Evolutionary conservation across 2,888 invertebrate genomes (phyloP).

Genomic region (Orthosia gothica): DNA sequence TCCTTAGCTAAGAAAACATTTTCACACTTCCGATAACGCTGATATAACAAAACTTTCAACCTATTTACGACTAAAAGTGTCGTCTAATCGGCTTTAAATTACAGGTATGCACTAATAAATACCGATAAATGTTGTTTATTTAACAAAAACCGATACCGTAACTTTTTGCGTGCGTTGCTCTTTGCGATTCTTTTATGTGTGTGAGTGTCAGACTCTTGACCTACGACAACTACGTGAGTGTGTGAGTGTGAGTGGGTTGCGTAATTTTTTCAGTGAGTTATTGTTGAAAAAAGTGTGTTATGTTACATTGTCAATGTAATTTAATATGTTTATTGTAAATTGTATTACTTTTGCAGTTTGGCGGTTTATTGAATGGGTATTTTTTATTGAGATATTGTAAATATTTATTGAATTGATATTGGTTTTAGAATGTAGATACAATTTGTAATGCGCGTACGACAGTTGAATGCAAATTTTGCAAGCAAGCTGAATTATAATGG

Average conservation of each 20-base stretch:
- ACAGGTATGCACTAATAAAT: conserved; percentile 55
- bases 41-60: conserved; percentile 51
- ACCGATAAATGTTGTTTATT: conserved; percentile 73
- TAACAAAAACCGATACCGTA: conserved; percentile 83
- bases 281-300: conserved; percentile 36
- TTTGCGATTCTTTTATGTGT: conserved; percentile 72
- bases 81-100: conserved; percentile 44
- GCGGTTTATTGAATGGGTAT: conserved; percentile 18
- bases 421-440: conserved; percentile 8
- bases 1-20: conserved; percentile 41
- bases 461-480: conserved; percentile 7
- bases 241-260: conserved; percentile 76
- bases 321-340: conserved; percentile 44
- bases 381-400: conserved; percentile 3
- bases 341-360: conserved; percentile 13
- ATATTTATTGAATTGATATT: conserved; percentile 14
- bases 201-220: conserved; percentile 74
- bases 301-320: conserved; percentile 52
- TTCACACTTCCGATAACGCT: conserved; percentile 54
- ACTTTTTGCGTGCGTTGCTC: conserved; percentile 81
- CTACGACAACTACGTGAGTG: conserved; percentile 73
- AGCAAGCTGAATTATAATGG: background rate
- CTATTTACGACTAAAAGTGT: conserved; percentile 51
- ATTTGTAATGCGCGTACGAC: background rate
- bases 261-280: conserved; percentile 76